Evolutionary conservation across 2,888 invertebrate species (phyloP), one percentile per base, ranked within the genome.

Genomic region (Pyralis farinalis): DNA sequence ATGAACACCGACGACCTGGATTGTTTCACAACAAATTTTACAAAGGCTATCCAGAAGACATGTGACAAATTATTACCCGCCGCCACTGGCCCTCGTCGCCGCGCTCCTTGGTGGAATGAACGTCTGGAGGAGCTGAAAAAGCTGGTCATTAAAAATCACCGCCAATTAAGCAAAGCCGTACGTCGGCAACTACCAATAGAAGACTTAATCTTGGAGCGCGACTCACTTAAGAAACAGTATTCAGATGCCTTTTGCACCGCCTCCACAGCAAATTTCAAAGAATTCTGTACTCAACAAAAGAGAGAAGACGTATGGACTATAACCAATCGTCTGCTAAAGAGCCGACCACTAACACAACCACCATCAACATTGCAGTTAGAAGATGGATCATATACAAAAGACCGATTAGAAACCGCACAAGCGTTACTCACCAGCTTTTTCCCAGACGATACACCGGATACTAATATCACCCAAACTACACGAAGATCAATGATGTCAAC

Each of bases 291-390:
- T 0, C 9, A 5, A 0, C 58, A 58, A 33, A 40, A 11, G 0
- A 54, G 53, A 12, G 55, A 58, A 25, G 43, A 54, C 29, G 49
- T 56, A 0, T 56, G 51, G 49, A 46, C 51, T 0, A 6, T 56
- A 0, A 56, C 53, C 0, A 58, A 58, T 21, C 31, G 49, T 7
- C 21, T 58, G 0, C 10, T 58, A 0, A 56, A 53, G 38, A 28
- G 21, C 0, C 20, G 5, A 0, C 41, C 49, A 0, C n/a, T 32
- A 0, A 11, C n/a, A 7, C 37, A 38, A 21, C 52, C 58, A 0
- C 56, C 56, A 0, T 1, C 43, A 0, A 55, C 54, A 1, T 35
- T 58, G 0, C 22, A 36, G 5, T 9, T 33, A 0, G 30, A 30
- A 1, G 11, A 47, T 9, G 46, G 46, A 6, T 7, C 22, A 0